Percentiles rank a stretch among this genome's conserved stretches.
Evolutionary conservation across 2,888 invertebrate genomes (phyloP).

Genomic region (Penaeus monodon): DNA sequence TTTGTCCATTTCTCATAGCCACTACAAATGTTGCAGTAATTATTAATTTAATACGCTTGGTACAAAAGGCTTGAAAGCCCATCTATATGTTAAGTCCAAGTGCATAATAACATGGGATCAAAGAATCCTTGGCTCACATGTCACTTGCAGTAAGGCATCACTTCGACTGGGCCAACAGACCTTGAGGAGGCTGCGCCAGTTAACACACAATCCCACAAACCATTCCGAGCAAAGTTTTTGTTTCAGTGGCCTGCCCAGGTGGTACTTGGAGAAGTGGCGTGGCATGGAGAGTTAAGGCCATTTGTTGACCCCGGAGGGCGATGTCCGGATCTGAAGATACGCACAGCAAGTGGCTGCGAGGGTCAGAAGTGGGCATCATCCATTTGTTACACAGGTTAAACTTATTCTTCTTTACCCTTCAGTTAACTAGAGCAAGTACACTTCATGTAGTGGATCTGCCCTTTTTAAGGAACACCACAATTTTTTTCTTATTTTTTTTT

Average conservation of each 20-base stretch:
- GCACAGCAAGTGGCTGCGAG: conserved; percentile 28
- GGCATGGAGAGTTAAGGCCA: conserved; percentile 29
- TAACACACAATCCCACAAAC: conserved; percentile 12
- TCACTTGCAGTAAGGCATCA: conserved; percentile 47
- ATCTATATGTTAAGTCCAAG: conserved; percentile 54
- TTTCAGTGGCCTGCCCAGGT: conserved; percentile 15
- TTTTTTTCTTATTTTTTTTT: conserved; percentile 26
- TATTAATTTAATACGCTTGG: conserved; percentile 53
- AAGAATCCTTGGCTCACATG: conserved; percentile 44
- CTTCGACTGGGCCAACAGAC: conserved; percentile 36
- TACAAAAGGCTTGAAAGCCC: conserved; percentile 62
- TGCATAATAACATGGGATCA: conserved; percentile 54
- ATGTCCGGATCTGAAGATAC: conserved; percentile 23
- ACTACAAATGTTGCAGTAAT: conserved; percentile 61
- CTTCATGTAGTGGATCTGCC: conserved; percentile 41
- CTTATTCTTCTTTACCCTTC: background rate
- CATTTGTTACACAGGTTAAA: background rate
- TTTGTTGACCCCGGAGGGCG: conserved; percentile 29
- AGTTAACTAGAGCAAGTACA: conserved; percentile 31
- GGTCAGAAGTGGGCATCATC: conserved; percentile 22
- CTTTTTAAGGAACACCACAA: conserved; percentile 51
- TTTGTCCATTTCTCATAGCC: conserved; percentile 44
- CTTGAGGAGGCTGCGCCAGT: conserved; percentile 26
- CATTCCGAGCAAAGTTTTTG: conserved; percentile 13
- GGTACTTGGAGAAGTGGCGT: conserved; percentile 16